Conservation (phyloP, 2,113 vertebrate species). For the Dasypus novemcinctus region DNA sequence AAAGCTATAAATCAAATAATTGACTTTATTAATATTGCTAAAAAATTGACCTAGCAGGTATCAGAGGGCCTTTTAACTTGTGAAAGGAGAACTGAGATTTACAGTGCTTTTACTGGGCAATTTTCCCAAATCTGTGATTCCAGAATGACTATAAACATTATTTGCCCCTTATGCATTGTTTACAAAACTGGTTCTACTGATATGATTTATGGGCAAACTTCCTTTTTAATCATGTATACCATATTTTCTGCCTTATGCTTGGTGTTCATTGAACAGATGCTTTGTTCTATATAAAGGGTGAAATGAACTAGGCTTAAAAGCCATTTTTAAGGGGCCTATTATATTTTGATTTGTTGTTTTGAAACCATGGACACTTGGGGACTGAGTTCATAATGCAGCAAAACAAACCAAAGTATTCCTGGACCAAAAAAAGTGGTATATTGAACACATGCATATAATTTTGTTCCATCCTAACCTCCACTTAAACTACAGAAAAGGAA, state of each 20-base stretch:
- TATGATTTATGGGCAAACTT: slow-evolving; percentile 75
- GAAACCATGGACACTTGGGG: neutral
- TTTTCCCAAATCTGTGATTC: slow-evolving; percentile 65
- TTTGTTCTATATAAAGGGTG: slow-evolving; percentile 57
- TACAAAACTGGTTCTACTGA: slow-evolving; percentile 64
- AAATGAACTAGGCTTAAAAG: slow-evolving; percentile 45
- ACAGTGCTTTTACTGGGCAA: slow-evolving; percentile 34
- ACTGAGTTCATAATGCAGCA: neutral
- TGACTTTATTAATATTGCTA: neutral
- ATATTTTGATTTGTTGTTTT: slow-evolving; percentile 43
- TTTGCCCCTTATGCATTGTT: slow-evolving; percentile 72
- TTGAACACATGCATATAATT: neutral
- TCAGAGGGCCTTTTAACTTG: neutral
- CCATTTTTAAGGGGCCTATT: slow-evolving; percentile 43
- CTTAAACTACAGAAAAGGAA: neutral
- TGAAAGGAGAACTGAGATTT: slow-evolving; percentile 43
- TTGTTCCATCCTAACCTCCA: neutral
- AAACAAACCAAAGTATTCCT: neutral
- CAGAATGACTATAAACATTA: slow-evolving; percentile 71
- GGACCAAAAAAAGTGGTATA: neutral
- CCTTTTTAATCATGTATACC: slow-evolving; percentile 55
- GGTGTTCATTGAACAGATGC: slow-evolving; percentile 74
- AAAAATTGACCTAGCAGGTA: neutral
- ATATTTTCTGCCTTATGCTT: slow-evolving; percentile 73
- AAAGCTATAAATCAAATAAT: neutral